These are phyloP conservation scores for Boleophthalmus pectinirostris DNA, from an alignment of 2,113 vertebrate species.

Conservation along the genomic window DNA sequence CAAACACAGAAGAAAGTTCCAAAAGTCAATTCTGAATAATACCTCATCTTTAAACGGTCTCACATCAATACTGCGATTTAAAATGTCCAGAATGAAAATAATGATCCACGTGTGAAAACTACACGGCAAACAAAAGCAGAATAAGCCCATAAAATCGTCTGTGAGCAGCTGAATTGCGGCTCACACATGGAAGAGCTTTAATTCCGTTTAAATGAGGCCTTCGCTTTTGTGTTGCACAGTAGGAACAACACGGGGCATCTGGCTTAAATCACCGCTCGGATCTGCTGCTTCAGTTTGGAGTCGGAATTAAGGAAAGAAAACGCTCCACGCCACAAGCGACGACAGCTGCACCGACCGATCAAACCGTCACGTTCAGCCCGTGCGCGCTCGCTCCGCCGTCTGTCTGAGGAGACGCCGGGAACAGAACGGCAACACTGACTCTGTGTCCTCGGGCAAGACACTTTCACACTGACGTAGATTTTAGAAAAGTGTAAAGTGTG, in stretches of 20 bases:
- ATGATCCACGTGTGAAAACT: too few species aligned
- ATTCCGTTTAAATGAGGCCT: not conserved
- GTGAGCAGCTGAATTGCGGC: not conserved
- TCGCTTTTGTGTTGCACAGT: conserved; percentile 5
- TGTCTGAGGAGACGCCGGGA: too few species aligned
- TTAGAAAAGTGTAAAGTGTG: too few species aligned
- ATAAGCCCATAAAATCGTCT: not conserved
- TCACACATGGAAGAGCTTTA: not conserved
- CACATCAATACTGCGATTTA: too few species aligned
- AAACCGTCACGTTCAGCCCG: not conserved
- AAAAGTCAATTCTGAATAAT: too few species aligned
- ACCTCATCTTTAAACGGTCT: too few species aligned
- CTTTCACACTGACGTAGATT: too few species aligned
- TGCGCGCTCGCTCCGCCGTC: not conserved
- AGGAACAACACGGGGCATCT: conserved; percentile 6
- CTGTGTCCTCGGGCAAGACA: too few species aligned
- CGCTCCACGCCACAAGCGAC: not conserved
- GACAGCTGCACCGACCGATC: not conserved
- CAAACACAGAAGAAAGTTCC: too few species aligned
- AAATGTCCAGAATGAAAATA: too few species aligned
- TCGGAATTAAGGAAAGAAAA: not conserved
- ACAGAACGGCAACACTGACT: too few species aligned
- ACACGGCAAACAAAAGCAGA: too few species aligned
- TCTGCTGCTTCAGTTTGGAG: not conserved
- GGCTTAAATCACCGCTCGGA: not conserved